Percentiles rank a stretch among this genome's conserved stretches.
These are phyloP conservation scores for Fregata magnificens DNA, from an alignment of 2,113 vertebrate genomes.

Conservation along the genomic window DNA sequence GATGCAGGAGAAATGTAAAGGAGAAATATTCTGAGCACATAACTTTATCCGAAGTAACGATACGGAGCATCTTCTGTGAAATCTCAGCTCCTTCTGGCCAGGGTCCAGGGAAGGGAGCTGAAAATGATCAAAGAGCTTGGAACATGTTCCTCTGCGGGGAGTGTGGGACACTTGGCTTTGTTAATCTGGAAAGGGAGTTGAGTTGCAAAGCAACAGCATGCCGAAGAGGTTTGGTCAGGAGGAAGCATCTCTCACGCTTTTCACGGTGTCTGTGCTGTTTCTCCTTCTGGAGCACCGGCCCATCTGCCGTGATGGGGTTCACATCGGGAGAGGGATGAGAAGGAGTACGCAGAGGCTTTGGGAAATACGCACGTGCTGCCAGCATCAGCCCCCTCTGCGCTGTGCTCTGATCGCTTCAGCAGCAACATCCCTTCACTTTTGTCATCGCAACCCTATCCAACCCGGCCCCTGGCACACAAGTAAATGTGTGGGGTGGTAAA, in stretches of 20 bases:
- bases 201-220: background rate
- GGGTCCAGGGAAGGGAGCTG: background rate
- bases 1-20: background rate
- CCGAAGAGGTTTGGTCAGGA: background rate
- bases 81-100: background rate
- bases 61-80: background rate
- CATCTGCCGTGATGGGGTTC: background rate
- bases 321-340: background rate
- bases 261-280: background rate
- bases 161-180: accelerated
- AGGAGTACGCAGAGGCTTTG: too few species aligned
- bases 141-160: background rate
- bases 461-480: too few species aligned
- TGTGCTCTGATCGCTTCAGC: background rate
- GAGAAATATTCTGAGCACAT: background rate
- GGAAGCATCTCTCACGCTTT: too few species aligned
- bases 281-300: background rate
- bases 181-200: background rate
- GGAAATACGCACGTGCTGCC: accelerated
- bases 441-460: accelerated
- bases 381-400: background rate
- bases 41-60: background rate
- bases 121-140: background rate
- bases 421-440: background rate
- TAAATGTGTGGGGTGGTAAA: background rate